Percentiles rank a stretch among this genome's conserved stretches.
Evolutionary conservation across 2,888 invertebrate genomes (phyloP).

Genomic region (Heliconius sara): DNA sequence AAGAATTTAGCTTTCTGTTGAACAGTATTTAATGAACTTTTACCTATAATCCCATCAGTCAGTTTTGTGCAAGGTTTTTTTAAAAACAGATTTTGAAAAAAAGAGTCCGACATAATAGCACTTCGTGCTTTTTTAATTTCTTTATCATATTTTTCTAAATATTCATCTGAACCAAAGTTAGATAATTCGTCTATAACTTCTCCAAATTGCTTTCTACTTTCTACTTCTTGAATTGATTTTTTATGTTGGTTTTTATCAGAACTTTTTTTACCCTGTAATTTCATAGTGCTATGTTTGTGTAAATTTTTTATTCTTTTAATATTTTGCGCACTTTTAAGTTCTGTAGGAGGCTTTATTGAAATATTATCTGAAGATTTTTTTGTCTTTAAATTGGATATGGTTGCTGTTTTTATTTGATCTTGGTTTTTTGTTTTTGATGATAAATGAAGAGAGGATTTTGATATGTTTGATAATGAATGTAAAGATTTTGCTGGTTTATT

Average conservation of each 20-base stretch:
- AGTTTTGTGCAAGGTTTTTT: conserved; percentile 69
- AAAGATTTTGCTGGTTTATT: conserved; percentile 57
- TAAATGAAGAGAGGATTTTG: conserved; percentile 70
- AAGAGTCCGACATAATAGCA: conserved; percentile 85
- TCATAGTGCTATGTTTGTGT: conserved; percentile 58
- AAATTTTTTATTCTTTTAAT: conserved; percentile 68
- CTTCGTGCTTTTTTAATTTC: conserved; percentile 84
- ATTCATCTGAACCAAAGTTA: conserved; percentile 64
- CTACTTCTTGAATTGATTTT: conserved; percentile 54
- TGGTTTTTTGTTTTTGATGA: conserved; percentile 59
- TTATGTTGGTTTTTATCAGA: conserved; percentile 42
- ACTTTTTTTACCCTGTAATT: conserved; percentile 58
- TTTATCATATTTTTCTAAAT: conserved; percentile 61
- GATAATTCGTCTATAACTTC: conserved; percentile 72
- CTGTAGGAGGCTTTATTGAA: conserved; percentile 64
- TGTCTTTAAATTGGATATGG: conserved; percentile 73
- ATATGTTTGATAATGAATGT: conserved; percentile 59
- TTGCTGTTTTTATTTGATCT: conserved; percentile 68
- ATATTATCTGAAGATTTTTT: conserved; percentile 71
- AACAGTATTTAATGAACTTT: conserved; percentile 81
- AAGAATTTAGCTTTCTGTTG: conserved; percentile 88
- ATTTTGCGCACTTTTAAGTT: conserved; percentile 69
- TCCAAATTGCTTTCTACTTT: conserved; percentile 68
- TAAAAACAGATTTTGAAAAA: conserved; percentile 89
- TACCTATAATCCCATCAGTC: conserved; percentile 62